Conservation (phyloP, 2,113 vertebrate genomes). For the Barbus barbus region DNA sequence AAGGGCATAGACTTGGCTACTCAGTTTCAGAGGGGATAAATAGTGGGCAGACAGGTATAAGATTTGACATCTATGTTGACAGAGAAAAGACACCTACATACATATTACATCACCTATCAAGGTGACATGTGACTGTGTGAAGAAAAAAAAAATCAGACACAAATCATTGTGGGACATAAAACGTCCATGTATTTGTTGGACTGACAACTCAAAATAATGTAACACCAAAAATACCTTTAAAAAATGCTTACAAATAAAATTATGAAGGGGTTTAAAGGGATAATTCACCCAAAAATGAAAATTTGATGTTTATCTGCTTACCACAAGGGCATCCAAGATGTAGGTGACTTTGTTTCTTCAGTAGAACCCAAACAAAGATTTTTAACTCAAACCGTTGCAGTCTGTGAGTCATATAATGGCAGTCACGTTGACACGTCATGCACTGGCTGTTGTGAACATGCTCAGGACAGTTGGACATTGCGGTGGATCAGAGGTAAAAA, state of each 20-base stretch:
- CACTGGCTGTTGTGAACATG: no score
- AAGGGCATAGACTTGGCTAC: not conserved
- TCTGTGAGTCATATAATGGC: no score
- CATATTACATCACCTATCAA: not conserved
- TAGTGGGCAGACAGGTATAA: not conserved
- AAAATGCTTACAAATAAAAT: not conserved
- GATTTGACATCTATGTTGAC: not conserved
- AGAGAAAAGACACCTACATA: conserved; percentile 1
- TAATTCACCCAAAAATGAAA: no score
- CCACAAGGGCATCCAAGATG: no score
- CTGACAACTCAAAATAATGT: not conserved
- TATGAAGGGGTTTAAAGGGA: not conserved
- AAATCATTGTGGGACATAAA: not conserved
- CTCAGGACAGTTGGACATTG: no score
- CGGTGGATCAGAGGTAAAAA: no score
- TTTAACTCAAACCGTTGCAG: no score
- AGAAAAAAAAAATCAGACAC: not conserved
- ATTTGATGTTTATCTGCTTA: no score
- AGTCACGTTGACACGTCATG: no score
- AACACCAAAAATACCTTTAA: not conserved
- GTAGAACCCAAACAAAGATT: no score
- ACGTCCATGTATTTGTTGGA: conserved; percentile 3
- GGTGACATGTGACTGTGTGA: not conserved
- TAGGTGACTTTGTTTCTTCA: no score
- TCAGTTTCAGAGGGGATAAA: no score